phyloP scores from a whole-genome alignment of 2,888 invertebrate genomes.

The Callimorpha dominula region DNA sequence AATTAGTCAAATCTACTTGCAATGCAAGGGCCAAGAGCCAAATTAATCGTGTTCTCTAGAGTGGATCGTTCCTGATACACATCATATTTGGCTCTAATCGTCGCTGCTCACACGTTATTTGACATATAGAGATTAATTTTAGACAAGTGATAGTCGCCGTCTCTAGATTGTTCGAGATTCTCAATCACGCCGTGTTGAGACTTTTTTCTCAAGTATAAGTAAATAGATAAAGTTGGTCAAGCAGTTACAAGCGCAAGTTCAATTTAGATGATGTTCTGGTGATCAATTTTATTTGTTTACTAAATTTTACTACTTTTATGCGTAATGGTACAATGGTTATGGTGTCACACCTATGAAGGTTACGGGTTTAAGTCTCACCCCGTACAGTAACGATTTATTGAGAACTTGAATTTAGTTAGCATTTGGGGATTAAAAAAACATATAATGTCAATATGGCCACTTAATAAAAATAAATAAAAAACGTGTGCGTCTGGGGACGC shows the following conservation, averaged over 20 bases:
- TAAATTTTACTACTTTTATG: background rate
- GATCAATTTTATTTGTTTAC: background rate
- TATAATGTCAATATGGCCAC: too few species aligned
- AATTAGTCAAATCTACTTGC: constrained; percentile 3
- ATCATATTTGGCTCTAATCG: constrained; percentile 47
- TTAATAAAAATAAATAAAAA: too few species aligned
- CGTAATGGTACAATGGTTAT: background rate
- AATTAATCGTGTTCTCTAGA: constrained; percentile 7
- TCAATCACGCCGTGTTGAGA: constrained; percentile 49
- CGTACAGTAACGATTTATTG: background rate
- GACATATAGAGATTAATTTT: constrained; percentile 63
- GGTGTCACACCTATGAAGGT: background rate
- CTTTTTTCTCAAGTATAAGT: background rate
- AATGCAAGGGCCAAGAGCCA: background rate
- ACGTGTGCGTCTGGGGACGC: too few species aligned
- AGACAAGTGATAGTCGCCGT: constrained; percentile 59
- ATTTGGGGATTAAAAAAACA: too few species aligned
- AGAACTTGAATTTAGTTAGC: too few species aligned
- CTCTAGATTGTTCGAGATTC: constrained; percentile 37
- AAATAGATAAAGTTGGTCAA: constrained; percentile 1
- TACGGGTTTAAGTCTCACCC: background rate
- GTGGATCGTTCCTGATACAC: constrained; percentile 25
- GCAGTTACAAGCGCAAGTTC: background rate
- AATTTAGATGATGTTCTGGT: too few species aligned
- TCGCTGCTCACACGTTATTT: constrained; percentile 47